Percentiles rank a stretch among this genome's conserved stretches.
These are phyloP conservation scores for Chironomus striatipennis DNA, from an alignment of 1,140 invertebrate genomes.

Conservation along the genomic window DNA sequence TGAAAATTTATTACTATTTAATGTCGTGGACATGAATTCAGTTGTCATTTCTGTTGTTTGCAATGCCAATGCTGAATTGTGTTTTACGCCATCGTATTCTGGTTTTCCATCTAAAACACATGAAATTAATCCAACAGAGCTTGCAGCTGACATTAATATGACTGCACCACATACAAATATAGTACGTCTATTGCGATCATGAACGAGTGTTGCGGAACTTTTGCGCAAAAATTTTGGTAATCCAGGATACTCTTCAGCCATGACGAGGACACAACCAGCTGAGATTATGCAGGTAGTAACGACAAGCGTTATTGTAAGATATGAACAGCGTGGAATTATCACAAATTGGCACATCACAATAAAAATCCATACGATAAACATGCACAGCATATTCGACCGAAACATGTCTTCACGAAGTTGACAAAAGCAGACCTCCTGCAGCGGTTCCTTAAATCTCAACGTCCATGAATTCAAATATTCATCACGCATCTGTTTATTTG, in stretches of 20 bases:
- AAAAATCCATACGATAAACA: constrained; percentile 83
- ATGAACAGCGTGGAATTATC: constrained; percentile 59
- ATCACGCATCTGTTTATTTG: constrained; percentile 81
- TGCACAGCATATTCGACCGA: constrained; percentile 88
- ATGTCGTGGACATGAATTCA: too few relatives aligned
- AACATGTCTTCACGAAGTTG: constrained; percentile 88
- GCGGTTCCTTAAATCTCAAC: constrained; percentile 67
- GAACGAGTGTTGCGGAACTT: constrained; percentile 63
- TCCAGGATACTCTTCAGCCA: constrained; percentile 68
- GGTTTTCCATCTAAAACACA: constrained; percentile 33
- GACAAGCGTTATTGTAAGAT: constrained; percentile 48
- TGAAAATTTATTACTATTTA: too few relatives aligned
- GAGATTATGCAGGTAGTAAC: constrained; percentile 58
- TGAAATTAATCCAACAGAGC: constrained; percentile 40
- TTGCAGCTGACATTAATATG: constrained; percentile 60
- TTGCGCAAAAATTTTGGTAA: constrained; percentile 53
- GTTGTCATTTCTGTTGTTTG: neutral
- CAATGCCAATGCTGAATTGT: neutral
- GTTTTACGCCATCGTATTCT: neutral
- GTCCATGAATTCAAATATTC: constrained; percentile 82
- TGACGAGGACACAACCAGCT: constrained; percentile 62
- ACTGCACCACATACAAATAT: constrained; percentile 73
- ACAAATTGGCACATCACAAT: constrained; percentile 71
- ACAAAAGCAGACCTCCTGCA: constrained; percentile 54
- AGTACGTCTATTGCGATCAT: constrained; percentile 58